Percentiles rank a stretch among this genome's conserved stretches.
These are phyloP conservation scores for Agriopis marginaria DNA, from an alignment of 2,888 invertebrate genomes.

Conservation along the genomic window DNA sequence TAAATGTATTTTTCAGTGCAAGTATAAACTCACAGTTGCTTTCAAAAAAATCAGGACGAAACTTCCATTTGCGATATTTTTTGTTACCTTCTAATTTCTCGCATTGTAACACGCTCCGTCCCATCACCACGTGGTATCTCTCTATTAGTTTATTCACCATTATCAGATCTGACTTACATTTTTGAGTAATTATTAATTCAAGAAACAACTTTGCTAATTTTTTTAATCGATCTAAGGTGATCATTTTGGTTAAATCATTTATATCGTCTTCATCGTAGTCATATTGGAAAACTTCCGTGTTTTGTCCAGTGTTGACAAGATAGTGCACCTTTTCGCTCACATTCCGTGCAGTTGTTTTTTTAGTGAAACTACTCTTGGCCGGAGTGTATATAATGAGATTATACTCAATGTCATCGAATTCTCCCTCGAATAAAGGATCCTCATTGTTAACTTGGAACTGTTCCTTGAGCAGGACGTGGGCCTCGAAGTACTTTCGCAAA, in stretches of 20 bases:
- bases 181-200: slow-evolving; percentile 48
- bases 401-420: too few relatives aligned
- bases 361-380: background rate
- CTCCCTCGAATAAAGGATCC: too few relatives aligned
- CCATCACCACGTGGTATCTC: slow-evolving; percentile 55
- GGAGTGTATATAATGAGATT: too few relatives aligned
- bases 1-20: slow-evolving; percentile 49
- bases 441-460: too few relatives aligned
- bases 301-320: too few relatives aligned
- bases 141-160: slow-evolving; percentile 34
- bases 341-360: too few relatives aligned
- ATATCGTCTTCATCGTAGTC: slow-evolving; percentile 47
- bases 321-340: too few relatives aligned
- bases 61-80: slow-evolving; percentile 42
- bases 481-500: too few relatives aligned
- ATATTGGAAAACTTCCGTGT: too few relatives aligned
- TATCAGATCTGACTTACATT: slow-evolving; percentile 45
- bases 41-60: slow-evolving; percentile 52
- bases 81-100: slow-evolving; percentile 6
- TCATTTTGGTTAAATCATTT: slow-evolving; percentile 44
- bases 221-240: slow-evolving; percentile 49
- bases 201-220: slow-evolving; percentile 49
- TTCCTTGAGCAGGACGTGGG: too few relatives aligned
- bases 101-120: slow-evolving; percentile 47
- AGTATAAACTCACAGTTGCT: slow-evolving; percentile 42